Conservation (phyloP, 92 coral and sea anemone species). For the Epizoanthus rinbou region DNA sequence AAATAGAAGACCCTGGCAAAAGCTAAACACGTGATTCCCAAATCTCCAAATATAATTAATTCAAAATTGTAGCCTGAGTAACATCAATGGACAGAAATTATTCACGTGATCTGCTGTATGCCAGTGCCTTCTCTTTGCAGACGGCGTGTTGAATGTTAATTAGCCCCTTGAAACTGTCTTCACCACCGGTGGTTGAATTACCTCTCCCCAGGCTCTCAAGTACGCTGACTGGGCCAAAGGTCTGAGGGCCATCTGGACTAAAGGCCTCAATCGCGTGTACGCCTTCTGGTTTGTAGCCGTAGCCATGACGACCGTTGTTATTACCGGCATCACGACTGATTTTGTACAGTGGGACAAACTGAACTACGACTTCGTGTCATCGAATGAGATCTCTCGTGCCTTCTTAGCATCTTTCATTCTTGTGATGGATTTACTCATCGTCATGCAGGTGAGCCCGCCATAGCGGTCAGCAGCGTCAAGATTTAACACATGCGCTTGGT, state of each 20-base stretch:
- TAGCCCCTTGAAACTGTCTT: not conserved
- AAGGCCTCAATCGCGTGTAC: slow-evolving; percentile 72
- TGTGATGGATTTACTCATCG: slow-evolving; percentile 77
- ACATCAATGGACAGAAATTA: no score
- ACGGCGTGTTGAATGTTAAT: no score
- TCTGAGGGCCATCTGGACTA: slow-evolving; percentile 73
- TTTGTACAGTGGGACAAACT: slow-evolving; percentile 83
- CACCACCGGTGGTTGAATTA: not conserved
- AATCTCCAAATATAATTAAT: no score
- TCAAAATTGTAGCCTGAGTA: no score
- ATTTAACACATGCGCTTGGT: no score
- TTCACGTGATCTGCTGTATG: no score
- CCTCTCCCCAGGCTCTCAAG: slow-evolving; percentile 62
- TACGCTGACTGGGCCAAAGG: slow-evolving; percentile 81
- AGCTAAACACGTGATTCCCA: no score
- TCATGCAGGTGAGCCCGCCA: slow-evolving; percentile 66
- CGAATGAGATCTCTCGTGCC: slow-evolving; percentile 78
- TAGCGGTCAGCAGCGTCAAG: no score
- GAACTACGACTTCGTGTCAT: slow-evolving; percentile 78
- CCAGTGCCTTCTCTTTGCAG: no score
- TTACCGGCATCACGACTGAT: slow-evolving; percentile 78
- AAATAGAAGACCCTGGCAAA: no score
- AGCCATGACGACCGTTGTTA: slow-evolving; percentile 75
- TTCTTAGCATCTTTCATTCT: slow-evolving; percentile 80
- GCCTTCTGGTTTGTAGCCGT: slow-evolving; percentile 78